Evolutionary conservation across 2,888 invertebrate genomes (phyloP), one percentile per base, ranked within the genome.

Genomic region (Odontocolon sp.): DNA sequence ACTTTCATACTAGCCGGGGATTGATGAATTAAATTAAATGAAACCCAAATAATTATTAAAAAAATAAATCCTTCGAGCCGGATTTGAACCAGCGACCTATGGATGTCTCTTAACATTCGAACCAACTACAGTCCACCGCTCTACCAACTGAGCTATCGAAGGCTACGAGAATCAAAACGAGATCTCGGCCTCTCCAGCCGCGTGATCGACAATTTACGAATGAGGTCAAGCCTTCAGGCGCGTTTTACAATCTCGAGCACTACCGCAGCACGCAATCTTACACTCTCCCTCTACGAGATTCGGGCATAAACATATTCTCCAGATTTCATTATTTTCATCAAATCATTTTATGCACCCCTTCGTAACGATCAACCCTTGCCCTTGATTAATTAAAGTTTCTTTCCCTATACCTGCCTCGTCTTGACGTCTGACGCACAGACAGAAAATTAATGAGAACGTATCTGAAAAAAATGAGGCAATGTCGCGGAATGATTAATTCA

Each of bases 121-220:
- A 59, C 59, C 75, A 72, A 75, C 79, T 79, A 89, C 89, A 90
- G 89, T 90, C 89, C 90, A 89, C 89, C 89, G 90, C 89, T 89
- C 89, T 90, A 89, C 90, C 89, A 90, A 89, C 89, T 89, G 89
- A 89, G 88, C 89, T 90, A 89, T 90, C 89, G 68, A 78, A 77
- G 70, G 69, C 26, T 56, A 57, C 50, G 57, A 21, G 54, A 61
- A 66, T 47, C 54, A 42, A 54, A 71, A 71, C 28, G 56, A 45
- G 66, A 76, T 71, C 56, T 47, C 61, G 61, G 61, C 56, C 21
- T 6, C 50, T 66, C 33, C n/a, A 67, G 11, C 23, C 11, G 40
- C 47, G 59, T 23, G 61, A 9, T 6, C 28, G 42, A 66, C 66
- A 50, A 63, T 50, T 76, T 75, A 71, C 56, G 47, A 76, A 76